Conservation (phyloP, 2,797 vertebrate genomes). For the Leptodactylus fallax region DNA sequence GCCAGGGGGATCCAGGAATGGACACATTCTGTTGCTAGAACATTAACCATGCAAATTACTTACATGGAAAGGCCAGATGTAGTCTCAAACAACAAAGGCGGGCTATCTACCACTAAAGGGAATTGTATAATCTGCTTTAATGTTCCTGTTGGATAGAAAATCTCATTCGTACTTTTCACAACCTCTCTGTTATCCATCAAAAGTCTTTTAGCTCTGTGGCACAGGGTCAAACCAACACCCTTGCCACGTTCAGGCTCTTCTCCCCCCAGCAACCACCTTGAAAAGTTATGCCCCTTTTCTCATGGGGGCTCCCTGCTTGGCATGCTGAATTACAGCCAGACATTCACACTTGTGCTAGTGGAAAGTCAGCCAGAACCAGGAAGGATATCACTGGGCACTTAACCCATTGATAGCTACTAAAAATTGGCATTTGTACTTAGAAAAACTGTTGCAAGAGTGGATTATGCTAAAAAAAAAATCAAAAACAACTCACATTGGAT, state of each 20-base stretch:
- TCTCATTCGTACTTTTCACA: slow-evolving; percentile 40
- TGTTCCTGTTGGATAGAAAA: slow-evolving; percentile 51
- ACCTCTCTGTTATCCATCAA: slow-evolving; percentile 54
- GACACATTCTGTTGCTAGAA: slow-evolving; percentile 17
- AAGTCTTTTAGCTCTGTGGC: slow-evolving; percentile 59
- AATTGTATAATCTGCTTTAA: slow-evolving; percentile 27
- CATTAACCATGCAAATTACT: slow-evolving; percentile 55
- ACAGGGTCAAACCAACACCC: slow-evolving; percentile 54
- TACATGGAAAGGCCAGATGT: slow-evolving; percentile 51
- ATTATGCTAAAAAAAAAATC: not conserved
- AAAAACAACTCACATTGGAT: not conserved
- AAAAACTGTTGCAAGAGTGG: no score
- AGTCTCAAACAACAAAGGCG: slow-evolving; percentile 41
- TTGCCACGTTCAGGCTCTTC: slow-evolving; percentile 53
- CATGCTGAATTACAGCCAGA: slow-evolving; percentile 54
- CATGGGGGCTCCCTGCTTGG: slow-evolving; percentile 50
- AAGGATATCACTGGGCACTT: not conserved
- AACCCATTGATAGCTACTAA: not conserved
- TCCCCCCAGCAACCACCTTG: slow-evolving; percentile 59
- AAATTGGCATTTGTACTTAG: not conserved
- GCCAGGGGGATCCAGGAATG: not conserved
- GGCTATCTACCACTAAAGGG: not conserved
- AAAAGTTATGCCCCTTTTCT: slow-evolving; percentile 48
- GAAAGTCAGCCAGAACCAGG: slow-evolving; percentile 42
- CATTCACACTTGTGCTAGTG: slow-evolving; percentile 43